phyloP scores from a whole-genome alignment of 2,888 invertebrate species.

The Xylocampa areola region DNA sequence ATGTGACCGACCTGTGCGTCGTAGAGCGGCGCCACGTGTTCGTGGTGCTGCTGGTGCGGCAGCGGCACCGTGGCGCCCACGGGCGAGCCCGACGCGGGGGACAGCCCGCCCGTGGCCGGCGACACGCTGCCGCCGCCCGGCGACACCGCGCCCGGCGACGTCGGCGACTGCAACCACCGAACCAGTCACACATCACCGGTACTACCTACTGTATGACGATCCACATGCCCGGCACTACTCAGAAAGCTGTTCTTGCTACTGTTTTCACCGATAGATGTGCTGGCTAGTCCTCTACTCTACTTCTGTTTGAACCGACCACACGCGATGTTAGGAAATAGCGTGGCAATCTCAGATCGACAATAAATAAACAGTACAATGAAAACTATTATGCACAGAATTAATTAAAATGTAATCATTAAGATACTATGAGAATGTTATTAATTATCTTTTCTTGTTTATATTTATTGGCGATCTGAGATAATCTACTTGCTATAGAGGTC shows the following conservation, averaged over 20 bases:
- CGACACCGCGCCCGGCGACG: conserved; percentile 83
- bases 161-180: conserved; percentile 74
- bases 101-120: conserved; percentile 83
- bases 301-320: not conserved
- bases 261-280: not conserved
- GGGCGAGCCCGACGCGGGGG: conserved; percentile 85
- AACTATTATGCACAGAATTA: not conserved
- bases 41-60: conserved; percentile 66
- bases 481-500: no score
- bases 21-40: conserved; percentile 69
- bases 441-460: no score
- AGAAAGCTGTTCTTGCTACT: not conserved
- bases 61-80: conserved; percentile 83
- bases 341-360: not conserved
- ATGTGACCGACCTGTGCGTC: conserved; percentile 77
- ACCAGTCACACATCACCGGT: not conserved
- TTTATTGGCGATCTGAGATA: no score
- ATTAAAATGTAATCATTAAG: no score
- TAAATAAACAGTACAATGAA: not conserved
- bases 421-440: no score
- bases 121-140: conserved; percentile 84
- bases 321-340: no score
- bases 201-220: no score
- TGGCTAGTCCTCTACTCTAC: not conserved
- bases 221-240: not conserved